Evolutionary conservation across 1,140 invertebrate genomes (phyloP).

Genomic region (Drosophila burlai): DNA sequence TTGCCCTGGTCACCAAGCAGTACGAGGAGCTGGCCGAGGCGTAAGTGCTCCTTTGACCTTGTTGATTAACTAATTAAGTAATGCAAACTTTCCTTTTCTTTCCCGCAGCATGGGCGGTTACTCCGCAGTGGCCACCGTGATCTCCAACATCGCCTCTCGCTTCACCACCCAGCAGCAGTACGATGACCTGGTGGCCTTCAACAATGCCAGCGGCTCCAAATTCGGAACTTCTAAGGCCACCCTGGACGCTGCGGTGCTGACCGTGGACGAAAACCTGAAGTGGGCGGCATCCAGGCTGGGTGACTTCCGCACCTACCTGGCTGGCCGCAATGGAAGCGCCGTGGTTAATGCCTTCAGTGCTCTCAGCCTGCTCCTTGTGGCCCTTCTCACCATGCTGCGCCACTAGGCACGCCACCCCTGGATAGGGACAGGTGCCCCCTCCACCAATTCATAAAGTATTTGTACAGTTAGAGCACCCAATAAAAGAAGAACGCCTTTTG

Average conservation of each 20-base stretch:
- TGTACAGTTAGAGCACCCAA: conserved; percentile 37
- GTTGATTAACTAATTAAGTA: conserved; percentile 6
- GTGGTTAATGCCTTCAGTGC: conserved; percentile 54
- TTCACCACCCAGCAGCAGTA: conserved; percentile 85
- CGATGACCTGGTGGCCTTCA: conserved; percentile 63
- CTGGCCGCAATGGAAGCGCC: conserved; percentile 54
- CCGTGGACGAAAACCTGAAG: conserved; percentile 56
- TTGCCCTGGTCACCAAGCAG: conserved; percentile 85
- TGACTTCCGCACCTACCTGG: conserved; percentile 60
- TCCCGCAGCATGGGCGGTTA: conserved; percentile 77
- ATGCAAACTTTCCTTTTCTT: conserved; percentile 18
- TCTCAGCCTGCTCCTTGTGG: conserved; percentile 66
- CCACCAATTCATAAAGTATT: conserved; percentile 52
- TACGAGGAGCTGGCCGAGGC: conserved; percentile 78
- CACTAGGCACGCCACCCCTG: conserved; percentile 25
- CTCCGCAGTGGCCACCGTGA: conserved; percentile 82
- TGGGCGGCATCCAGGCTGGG: conserved; percentile 59
- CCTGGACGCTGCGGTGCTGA: conserved; percentile 47
- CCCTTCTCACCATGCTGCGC: conserved; percentile 60
- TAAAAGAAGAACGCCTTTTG: conserved; percentile 21
- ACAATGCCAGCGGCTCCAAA: conserved; percentile 33
- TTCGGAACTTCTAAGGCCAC: conserved; percentile 66
- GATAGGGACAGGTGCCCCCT: conserved; percentile 4
- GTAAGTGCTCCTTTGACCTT: conserved; percentile 81
- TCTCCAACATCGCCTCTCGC: conserved; percentile 85